These are phyloP conservation scores for Digitonthophagus gazella DNA, from an alignment of 2,888 invertebrate species.

Conservation along the genomic window DNA sequence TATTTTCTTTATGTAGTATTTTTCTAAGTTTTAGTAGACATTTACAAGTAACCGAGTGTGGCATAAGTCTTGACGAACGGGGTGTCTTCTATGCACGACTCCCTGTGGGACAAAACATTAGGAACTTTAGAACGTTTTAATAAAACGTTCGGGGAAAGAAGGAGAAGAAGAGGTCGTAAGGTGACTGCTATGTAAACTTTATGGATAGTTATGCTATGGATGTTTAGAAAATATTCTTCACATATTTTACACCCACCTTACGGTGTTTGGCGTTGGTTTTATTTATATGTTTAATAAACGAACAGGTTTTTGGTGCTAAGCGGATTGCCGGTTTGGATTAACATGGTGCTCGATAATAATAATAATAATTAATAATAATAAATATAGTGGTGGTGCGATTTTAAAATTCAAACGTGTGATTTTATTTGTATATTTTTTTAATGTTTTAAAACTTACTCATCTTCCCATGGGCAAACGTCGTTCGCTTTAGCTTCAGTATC, in stretches of 20 bases:
- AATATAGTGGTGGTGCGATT: not conserved
- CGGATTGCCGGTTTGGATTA: not conserved
- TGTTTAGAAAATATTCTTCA: not conserved
- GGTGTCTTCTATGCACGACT: slow-evolving; percentile 80
- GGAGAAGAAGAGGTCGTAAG: too few relatives aligned
- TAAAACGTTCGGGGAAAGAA: too few relatives aligned
- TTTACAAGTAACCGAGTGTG: slow-evolving; percentile 88
- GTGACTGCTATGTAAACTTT: too few relatives aligned
- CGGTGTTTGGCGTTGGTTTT: too few relatives aligned
- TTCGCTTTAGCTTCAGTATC: slow-evolving; percentile 60
- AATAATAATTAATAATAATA: not conserved
- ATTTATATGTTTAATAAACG: slow-evolving; percentile 26
- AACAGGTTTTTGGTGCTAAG: slow-evolving; percentile 8
- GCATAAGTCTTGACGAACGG: slow-evolving; percentile 94
- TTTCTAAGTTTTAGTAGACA: not conserved
- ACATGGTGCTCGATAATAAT: not conserved
- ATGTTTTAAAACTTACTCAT: slow-evolving; percentile 73
- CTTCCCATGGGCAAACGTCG: slow-evolving; percentile 93
- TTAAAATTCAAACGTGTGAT: too few relatives aligned
- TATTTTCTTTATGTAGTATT: slow-evolving; percentile 14
- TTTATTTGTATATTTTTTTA: slow-evolving; percentile 54
- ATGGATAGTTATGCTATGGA: too few relatives aligned
- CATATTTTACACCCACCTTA: too few relatives aligned
- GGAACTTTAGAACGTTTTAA: slow-evolving; percentile 7
- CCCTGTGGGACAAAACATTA: slow-evolving; percentile 62